phyloP scores from a whole-genome alignment of 1,140 invertebrate species.

The Drosophila takahashii region DNA sequence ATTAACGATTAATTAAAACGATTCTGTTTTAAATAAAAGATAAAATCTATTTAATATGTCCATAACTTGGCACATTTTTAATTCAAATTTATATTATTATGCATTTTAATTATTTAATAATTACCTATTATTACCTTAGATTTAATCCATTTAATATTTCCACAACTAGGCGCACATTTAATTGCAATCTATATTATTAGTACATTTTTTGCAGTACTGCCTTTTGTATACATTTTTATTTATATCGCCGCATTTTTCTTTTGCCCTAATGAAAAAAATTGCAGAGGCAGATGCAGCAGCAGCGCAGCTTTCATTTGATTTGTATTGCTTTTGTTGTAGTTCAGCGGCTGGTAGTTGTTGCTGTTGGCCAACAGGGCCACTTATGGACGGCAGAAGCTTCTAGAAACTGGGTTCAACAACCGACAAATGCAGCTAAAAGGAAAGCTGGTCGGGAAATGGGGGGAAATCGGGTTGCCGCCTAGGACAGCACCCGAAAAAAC shows the following conservation, averaged over 20 bases:
- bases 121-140: too few relatives aligned
- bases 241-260: conserved; percentile 78
- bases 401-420: conserved; percentile 73
- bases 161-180: background rate
- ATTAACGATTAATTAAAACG: too few relatives aligned
- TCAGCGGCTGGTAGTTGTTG: conserved; percentile 30
- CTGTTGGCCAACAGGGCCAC: conserved; percentile 69
- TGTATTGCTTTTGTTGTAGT: conserved; percentile 66
- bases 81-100: background rate
- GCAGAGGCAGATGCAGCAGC: conserved; percentile 37
- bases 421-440: conserved; percentile 61
- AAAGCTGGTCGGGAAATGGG: conserved; percentile 4
- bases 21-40: too few relatives aligned
- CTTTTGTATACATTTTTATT: conserved; percentile 73
- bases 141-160: background rate
- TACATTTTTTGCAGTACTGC: conserved; percentile 28
- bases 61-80: too few relatives aligned
- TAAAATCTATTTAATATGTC: too few relatives aligned
- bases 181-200: background rate
- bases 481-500: conserved; percentile 37
- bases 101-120: too few relatives aligned
- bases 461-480: conserved; percentile 3
- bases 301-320: conserved; percentile 76
- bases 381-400: conserved; percentile 69
- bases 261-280: conserved; percentile 57